Evolutionary conservation across 1,140 invertebrate species (phyloP), one percentile per base, ranked within the genome.

Genomic region (Tetragonula clypearis): DNA sequence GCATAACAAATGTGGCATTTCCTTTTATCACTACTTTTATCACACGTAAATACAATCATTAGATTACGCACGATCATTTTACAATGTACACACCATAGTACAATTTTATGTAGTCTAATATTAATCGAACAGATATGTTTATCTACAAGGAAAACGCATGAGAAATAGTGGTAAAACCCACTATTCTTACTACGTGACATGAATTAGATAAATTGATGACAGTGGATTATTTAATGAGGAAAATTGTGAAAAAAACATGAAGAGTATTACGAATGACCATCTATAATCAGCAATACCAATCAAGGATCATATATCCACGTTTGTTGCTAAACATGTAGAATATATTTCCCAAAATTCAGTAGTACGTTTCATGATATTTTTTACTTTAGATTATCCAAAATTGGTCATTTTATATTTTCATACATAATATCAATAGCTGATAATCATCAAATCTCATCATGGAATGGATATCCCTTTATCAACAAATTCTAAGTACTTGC

Each of bases 381-480:
- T 74, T 26, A 55, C 9, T 21, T 14, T 55, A 17, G 11, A 23
- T 12, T 26, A 30, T 75, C 8, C 53, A 58, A 23, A 15, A 30
- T 19, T 75, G 26, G 1, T 49, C 1, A n/a, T 21, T 14, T 75
- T 56, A 75, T 53, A 74, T 35, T 19, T 73, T 55, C 11, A 58
- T 15, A 0, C 12, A 41, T 1, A 56, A n/a, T 79, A 53, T 12
- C 15, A 56, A 79, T 69, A 79, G 68, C 11, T 56, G n/a, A 69
- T 41, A 55, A 35, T 55, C 3, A 69, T 79, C 15, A 56, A 21
- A 53, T 21, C 12, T 56, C 26, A 56, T n/a, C 12, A 55, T 62
- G 82, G 82, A 79, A 79, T 84, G 68, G 26, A 73, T n/a, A 30
- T 11, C 26, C 19, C 9, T 60, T 78, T n/a, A 23, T 65, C 19